Evolutionary conservation across 2,113 vertebrate genomes (phyloP).

Genomic region (Cynopterus brachyotis): DNA sequence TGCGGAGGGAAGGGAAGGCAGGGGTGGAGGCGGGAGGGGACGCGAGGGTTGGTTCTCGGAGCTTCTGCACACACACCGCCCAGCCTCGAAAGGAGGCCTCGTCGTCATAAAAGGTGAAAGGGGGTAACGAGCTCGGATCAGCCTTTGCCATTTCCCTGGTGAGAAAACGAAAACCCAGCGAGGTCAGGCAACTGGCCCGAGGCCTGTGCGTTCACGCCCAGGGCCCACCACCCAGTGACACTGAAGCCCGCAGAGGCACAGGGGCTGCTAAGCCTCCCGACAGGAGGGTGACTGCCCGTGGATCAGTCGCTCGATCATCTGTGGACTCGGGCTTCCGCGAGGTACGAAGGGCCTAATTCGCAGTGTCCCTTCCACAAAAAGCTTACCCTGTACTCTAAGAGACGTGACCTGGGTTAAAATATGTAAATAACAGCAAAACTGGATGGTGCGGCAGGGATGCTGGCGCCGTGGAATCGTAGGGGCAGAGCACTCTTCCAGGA

Average conservation of each 20-base stretch:
- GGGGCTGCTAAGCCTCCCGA: neutral
- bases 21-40: too few species aligned
- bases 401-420: neutral
- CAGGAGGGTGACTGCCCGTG: neutral
- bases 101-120: neutral
- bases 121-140: neutral
- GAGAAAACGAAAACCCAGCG: neutral
- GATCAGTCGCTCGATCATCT: neutral
- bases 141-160: neutral
- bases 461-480: rapidly evolving
- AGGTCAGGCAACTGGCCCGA: neutral
- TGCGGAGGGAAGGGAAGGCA: neutral
- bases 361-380: neutral
- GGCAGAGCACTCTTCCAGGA: neutral
- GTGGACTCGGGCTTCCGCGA: neutral
- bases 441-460: neutral
- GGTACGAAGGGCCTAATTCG: neutral
- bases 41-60: neutral
- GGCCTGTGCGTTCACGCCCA: neutral
- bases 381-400: neutral
- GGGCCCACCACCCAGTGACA: neutral
- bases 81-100: neutral
- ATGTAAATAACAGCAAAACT: neutral
- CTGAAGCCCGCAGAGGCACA: neutral
- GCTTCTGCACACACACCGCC: rapidly evolving